Evolutionary conservation across 2,888 invertebrate species (phyloP), one percentile per base, ranked within the genome.

Genomic region (Eupithecia insigniata): DNA sequence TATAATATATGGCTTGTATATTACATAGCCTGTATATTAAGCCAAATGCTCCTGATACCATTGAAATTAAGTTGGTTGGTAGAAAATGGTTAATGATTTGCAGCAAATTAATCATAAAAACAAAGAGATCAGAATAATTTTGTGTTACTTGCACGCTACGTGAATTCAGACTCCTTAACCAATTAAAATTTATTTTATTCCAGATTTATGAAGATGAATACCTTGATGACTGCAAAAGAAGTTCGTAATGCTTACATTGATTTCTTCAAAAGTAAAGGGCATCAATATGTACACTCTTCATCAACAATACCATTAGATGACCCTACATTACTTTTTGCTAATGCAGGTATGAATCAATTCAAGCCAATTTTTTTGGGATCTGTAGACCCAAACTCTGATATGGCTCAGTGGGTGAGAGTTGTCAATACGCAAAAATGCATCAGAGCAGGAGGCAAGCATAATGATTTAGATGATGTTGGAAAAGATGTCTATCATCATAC

Each of bases 401-500:
- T 99, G 96, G 96, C 98, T 18, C 98, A 97, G 85, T 97, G 97
- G 95, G 95, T 96, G 28, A 95, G 99, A 80, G 97, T 96, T 39
- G 98, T 97, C 2, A 99, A 99, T 90, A 98, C 98, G 2, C 99
- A 99, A 90, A 99, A 99, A 91, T 99, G 99, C 90, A 99, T 99
- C 80, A 96, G 99, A 86, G 99, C 99, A 80, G 99, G 99, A 70
- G 99, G 99, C 67, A 99, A 99, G 93, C 99, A 99, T 91, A 99
- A 99, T 90, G 99, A 99, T 92, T 94, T 99, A 74, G 99, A 99
- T 93, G 99, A 99, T 95, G 99, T 99, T 14, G 99, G 99, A 43
- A 99, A 99, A 93, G 99, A 99, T 95, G 99, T 99, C 2, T 99
- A 99, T 86, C 99, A 99, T 95, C 99, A 99, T 85, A 99, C 99